Conservation (phyloP, 2,888 invertebrate genomes). For the Chorisops tibialis region DNA sequence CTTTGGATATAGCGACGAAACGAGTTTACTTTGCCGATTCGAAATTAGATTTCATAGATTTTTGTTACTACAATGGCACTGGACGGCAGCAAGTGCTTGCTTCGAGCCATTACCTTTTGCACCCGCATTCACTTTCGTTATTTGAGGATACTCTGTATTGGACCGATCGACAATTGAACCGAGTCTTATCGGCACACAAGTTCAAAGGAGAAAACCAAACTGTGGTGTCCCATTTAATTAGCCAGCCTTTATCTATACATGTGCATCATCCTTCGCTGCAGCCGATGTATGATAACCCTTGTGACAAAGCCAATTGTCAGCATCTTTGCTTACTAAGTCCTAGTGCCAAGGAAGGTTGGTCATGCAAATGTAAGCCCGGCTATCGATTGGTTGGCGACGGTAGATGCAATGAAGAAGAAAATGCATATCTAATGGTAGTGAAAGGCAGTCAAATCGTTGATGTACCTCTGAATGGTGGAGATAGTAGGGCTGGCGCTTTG, state of each 20-base stretch:
- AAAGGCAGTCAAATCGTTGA: conserved; percentile 88
- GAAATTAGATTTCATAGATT: conserved; percentile 95
- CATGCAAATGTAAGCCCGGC: conserved; percentile 91
- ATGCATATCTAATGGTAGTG: conserved; percentile 84
- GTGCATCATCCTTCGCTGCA: conserved; percentile 94
- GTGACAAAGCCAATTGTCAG: conserved; percentile 70
- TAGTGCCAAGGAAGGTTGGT: conserved; percentile 63
- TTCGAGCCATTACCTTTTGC: conserved; percentile 86
- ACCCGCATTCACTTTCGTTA: conserved; percentile 90
- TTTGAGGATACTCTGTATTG: conserved; percentile 97
- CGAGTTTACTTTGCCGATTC: conserved; percentile 97
- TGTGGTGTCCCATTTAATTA: conserved; percentile 89
- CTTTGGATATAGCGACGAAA: conserved; percentile 88
- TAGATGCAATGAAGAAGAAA: conserved; percentile 78
- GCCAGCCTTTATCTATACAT: conserved; percentile 91
- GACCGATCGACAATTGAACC: conserved; percentile 91
- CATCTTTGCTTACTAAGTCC: conserved; percentile 92
- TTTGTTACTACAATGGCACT: conserved; percentile 93
- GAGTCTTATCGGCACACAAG: conserved; percentile 88
- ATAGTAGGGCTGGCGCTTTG: conserved; percentile 72
- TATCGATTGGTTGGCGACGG: conserved; percentile 66
- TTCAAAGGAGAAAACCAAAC: conserved; percentile 88
- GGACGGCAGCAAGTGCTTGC: conserved; percentile 85
- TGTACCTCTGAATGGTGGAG: conserved; percentile 70
- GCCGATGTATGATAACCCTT: conserved; percentile 75